phyloP scores from a whole-genome alignment of 2,888 invertebrate genomes.

The Oxycera nigricornis region DNA sequence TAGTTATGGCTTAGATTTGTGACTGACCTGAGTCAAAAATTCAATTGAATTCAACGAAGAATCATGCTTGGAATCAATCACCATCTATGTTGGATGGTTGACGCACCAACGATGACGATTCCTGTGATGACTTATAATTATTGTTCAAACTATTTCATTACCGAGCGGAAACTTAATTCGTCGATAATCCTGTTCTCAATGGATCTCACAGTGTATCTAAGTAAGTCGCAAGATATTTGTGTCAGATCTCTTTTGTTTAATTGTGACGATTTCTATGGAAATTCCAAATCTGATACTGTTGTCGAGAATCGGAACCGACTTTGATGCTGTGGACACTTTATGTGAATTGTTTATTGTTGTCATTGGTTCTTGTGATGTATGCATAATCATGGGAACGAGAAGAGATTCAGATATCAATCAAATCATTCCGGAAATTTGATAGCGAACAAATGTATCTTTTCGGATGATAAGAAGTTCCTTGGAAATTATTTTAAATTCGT shows the following conservation, averaged over 20 bases:
- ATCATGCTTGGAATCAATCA: background rate
- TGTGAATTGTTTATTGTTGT: background rate
- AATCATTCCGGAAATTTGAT: too few species aligned
- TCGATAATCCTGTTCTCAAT: conserved; percentile 2
- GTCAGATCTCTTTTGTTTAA: conserved; percentile 12
- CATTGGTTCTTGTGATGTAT: background rate
- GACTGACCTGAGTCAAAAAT: background rate
- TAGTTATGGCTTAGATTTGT: too few species aligned
- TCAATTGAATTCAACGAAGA: conserved; percentile 13
- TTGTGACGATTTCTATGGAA: conserved; percentile 22
- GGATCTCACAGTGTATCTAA: background rate
- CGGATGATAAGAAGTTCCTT: too few species aligned
- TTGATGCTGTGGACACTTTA: background rate
- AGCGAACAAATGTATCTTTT: too few species aligned
- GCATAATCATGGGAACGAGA: conserved; percentile 5
- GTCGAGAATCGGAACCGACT: background rate
- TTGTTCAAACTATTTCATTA: background rate
- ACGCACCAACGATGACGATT: background rate
- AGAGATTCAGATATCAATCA: conserved; percentile 3
- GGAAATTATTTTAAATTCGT: too few species aligned
- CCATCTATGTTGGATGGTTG: background rate
- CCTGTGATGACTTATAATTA: background rate
- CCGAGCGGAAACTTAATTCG: conserved; percentile 13
- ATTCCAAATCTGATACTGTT: conserved; percentile 32
- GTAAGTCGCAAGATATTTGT: conserved; percentile 6